Evolutionary conservation across 2,888 invertebrate species (phyloP).

Genomic region (Rotaria macrura): DNA sequence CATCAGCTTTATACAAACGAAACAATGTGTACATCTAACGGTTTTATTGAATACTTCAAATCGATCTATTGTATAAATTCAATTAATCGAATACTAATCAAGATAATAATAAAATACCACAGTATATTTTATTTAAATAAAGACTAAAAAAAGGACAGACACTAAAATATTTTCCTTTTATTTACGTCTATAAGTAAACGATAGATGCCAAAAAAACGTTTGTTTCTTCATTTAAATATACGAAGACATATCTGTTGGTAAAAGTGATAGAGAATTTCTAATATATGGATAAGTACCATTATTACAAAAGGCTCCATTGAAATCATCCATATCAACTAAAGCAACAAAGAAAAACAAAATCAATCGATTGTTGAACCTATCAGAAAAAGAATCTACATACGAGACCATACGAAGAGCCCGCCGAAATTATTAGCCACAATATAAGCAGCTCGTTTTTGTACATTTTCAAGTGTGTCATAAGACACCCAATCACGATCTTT

Average conservation of each 20-base stretch:
- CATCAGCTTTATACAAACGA: no score
- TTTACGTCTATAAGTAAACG: neutral
- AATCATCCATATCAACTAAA: constrained; percentile 26
- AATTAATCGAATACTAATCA: no score
- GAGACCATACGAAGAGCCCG: constrained; percentile 32
- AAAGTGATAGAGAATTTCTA: constrained; percentile 27
- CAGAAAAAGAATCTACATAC: constrained; percentile 19
- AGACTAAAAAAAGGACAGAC: neutral
- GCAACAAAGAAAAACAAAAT: neutral
- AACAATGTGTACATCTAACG: no score
- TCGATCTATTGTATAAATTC: no score
- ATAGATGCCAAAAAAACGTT: no score
- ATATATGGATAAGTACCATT: constrained; percentile 32
- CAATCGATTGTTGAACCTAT: neutral
- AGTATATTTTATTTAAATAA: neutral
- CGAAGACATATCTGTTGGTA: neutral
- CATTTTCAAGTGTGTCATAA: constrained; percentile 27
- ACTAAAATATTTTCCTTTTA: neutral
- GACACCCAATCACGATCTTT: constrained; percentile 29
- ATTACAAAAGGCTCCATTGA: constrained; percentile 30
- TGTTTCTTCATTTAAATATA: neutral
- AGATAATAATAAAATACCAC: no score
- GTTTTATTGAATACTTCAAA: no score
- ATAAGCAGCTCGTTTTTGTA: constrained; percentile 32
- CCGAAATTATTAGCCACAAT: constrained; percentile 32